These are phyloP conservation scores for Drosophila anomalata DNA, from an alignment of 2,888 invertebrate genomes.

Conservation along the genomic window DNA sequence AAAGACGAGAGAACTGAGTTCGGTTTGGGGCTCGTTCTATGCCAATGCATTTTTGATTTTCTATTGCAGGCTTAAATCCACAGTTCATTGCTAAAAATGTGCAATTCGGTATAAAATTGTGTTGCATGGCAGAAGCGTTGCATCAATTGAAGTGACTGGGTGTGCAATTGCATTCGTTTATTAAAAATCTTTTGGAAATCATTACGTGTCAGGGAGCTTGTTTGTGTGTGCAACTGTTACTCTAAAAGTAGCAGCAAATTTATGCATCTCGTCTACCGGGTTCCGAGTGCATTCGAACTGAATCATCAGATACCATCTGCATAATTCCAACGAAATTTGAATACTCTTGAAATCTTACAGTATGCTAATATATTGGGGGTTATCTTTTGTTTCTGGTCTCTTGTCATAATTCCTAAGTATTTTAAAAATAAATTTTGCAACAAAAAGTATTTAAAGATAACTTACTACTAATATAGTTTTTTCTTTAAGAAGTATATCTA, in stretches of 20 bases:
- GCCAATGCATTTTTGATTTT: slow-evolving; percentile 41
- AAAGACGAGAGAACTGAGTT: not conserved
- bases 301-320: slow-evolving; percentile 23
- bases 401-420: not conserved
- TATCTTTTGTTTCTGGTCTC: not conserved
- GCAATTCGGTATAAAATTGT: slow-evolving; percentile 20
- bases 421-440: not conserved
- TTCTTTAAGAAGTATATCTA: slow-evolving; percentile 9
- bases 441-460: not conserved
- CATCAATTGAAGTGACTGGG: slow-evolving; percentile 21
- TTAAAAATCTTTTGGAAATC: slow-evolving; percentile 59
- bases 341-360: slow-evolving; percentile 5
- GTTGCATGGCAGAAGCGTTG: slow-evolving; percentile 5
- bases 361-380: not conserved
- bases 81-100: slow-evolving; percentile 8
- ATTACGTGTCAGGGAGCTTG: slow-evolving; percentile 23
- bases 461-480: not conserved
- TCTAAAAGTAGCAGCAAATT: slow-evolving; percentile 54
- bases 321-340: slow-evolving; percentile 33
- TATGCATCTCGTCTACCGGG: slow-evolving; percentile 20
- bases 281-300: slow-evolving; percentile 6
- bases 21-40: slow-evolving; percentile 14
- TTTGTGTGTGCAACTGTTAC: slow-evolving; percentile 7
- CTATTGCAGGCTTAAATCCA: slow-evolving; percentile 26
- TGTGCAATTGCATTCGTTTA: slow-evolving; percentile 40